Evolutionary conservation across 2,113 vertebrate species (phyloP).

Genomic region (Psittacus erithacus): DNA sequence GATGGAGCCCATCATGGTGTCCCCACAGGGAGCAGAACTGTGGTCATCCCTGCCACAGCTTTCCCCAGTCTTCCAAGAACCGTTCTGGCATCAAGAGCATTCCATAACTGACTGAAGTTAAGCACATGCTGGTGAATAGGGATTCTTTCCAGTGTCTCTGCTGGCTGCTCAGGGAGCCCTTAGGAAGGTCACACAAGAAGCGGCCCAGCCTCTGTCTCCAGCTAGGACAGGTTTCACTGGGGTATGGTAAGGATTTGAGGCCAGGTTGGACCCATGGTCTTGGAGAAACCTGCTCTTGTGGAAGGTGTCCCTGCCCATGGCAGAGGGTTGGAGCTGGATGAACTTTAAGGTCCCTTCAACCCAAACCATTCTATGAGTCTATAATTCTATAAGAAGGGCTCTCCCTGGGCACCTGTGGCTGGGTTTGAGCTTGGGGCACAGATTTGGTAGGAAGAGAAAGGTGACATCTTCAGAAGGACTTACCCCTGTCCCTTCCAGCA

Average conservation of each 20-base stretch:
- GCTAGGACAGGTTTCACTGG: rapidly evolving
- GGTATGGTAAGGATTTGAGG: neutral
- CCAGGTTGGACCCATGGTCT: neutral
- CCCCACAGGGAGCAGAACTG: rapidly evolving
- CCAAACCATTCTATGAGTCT: neutral
- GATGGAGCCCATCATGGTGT: rapidly evolving
- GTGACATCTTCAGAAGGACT: neutral
- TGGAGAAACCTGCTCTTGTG: neutral
- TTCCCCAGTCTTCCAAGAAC: neutral
- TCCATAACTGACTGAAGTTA: rapidly evolving
- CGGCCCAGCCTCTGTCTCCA: neutral
- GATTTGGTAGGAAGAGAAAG: neutral
- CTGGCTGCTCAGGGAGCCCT: neutral
- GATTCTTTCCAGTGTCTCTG: rapidly evolving
- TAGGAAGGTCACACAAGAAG: neutral
- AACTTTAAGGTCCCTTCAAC: neutral
- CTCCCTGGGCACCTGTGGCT: no score
- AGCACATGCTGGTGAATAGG: neutral
- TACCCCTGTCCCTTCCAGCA: neutral
- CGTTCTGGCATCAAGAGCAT: rapidly evolving
- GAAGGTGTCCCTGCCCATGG: neutral
- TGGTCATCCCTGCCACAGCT: neutral
- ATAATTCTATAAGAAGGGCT: neutral
- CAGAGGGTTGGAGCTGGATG: neutral
- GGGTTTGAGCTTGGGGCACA: neutral